Base-by-base conservation (phyloP, 2,113 vertebrate genomes). In the Oxyruncus cristatus region DNA sequence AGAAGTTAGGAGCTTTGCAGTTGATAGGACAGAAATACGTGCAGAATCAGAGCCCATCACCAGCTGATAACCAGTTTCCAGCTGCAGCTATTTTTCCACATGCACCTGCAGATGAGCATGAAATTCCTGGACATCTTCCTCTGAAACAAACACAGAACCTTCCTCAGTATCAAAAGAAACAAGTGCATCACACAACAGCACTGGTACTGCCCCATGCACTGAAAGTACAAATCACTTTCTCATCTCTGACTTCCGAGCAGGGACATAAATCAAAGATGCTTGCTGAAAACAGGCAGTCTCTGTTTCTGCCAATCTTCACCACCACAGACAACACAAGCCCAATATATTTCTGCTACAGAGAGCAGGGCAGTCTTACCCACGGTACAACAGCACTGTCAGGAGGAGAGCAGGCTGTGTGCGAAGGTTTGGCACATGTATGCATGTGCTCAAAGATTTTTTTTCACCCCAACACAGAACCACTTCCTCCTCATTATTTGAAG, bases 61-160 rank as follows among this genome's bases (percentile, higher is more conserved):
- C 33, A 41, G 3, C 23, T 63, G 37, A 76, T 32, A 72, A 58
- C 15, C 33, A 39, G 2, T 35, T 78, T 9, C 26, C 61, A 87
- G 56, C 62, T 77, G 72, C 55, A 85, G 42, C 65, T 75, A 3
- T 50, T 83, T 71, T 83, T 39, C 28, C 47, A 75, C 4, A 2
- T 12, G 26, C 53, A 88, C 22, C 44, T 63, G 37, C 9, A 0
- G 1, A 13, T 0, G 0, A 28, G 14, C 2, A 0, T 24, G 70
- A 77, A 94, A 94, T 7, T 26, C 30, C 32, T 46, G 35, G 30
- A 62, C 10, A 33, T 35, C 24, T 83, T 88, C 46, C 76, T 63
- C 63, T 1, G 2, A 84, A 91, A n/a, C 20, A 70, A 66, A 82
- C 32, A 77, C 26, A 93, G 53, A 90, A 62, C 35, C 28, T 50